These are phyloP conservation scores for Lamprotornis superbus DNA, from an alignment of 2,113 vertebrate species.

Conservation along the genomic window DNA sequence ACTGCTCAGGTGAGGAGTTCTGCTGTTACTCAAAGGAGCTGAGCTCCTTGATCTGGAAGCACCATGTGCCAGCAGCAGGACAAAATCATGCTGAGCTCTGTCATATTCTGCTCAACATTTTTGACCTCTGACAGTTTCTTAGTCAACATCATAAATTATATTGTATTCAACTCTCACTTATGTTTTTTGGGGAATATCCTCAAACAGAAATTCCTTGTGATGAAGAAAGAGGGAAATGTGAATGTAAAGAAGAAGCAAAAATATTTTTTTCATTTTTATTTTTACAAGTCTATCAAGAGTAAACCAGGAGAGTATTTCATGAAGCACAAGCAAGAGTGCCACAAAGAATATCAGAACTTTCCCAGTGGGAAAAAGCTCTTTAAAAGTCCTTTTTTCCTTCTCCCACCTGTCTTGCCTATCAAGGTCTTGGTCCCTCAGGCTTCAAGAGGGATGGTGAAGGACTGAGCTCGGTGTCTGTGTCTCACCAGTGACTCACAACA, in stretches of 20 bases:
- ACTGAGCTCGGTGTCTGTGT: not conserved
- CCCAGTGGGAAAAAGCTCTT: not conserved
- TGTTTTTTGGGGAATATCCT: not conserved
- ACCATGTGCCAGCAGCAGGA: not conserved
- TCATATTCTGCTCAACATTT: not conserved
- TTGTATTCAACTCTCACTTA: not conserved
- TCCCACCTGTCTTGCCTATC: not conserved
- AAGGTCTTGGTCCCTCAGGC: not conserved
- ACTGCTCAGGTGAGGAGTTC: not conserved
- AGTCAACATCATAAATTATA: not conserved
- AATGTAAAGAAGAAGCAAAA: not conserved
- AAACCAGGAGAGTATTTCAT: not conserved
- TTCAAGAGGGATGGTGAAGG: not conserved
- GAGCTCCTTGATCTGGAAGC: not conserved
- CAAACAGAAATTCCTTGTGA: not conserved
- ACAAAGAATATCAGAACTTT: not conserved
- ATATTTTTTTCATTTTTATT: not conserved
- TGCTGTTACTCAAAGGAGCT: not conserved
- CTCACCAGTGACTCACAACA: accelerated
- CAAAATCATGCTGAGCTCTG: not conserved
- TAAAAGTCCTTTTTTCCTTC: not conserved
- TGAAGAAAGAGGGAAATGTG: not conserved
- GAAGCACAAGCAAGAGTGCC: not conserved
- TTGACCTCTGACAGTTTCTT: not conserved
- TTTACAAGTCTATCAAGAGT: not conserved